Evolutionary conservation across 2,113 vertebrate genomes (phyloP).

Genomic region (Pluvialis apricaria): DNA sequence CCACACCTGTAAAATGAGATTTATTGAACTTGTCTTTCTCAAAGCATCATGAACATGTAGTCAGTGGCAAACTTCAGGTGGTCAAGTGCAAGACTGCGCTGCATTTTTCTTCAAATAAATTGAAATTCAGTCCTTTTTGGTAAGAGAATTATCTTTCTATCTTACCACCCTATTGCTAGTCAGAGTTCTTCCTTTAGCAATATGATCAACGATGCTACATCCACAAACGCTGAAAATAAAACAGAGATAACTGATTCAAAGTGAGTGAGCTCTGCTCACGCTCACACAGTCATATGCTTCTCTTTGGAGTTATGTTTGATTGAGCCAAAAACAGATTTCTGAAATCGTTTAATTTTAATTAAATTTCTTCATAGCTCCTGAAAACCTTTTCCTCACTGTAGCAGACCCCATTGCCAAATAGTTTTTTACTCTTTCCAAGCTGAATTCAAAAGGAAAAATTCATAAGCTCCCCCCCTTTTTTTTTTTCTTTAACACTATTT

Average conservation of each 20-base stretch:
- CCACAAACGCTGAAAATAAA: neutral
- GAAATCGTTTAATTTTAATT: neutral
- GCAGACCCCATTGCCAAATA: rapidly evolving
- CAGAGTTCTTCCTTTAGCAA: neutral
- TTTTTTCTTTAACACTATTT: neutral
- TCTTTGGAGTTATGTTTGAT: neutral
- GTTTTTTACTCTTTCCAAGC: neutral
- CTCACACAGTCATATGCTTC: neutral
- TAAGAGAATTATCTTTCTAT: neutral
- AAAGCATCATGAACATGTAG: rapidly evolving
- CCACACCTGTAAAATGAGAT: neutral
- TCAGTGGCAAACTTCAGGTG: neutral
- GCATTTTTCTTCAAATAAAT: neutral
- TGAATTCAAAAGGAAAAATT: neutral
- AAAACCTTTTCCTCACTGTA: neutral
- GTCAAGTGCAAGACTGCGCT: rapidly evolving
- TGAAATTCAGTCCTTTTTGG: neutral
- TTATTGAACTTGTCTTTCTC: neutral
- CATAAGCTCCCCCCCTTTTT: neutral
- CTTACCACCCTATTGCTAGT: neutral
- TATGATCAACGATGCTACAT: neutral
- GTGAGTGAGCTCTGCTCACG: rapidly evolving
- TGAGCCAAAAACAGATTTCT: neutral
- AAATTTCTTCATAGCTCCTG: neutral
- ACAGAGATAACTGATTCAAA: neutral